Percentiles rank a stretch among this genome's conserved stretches.
Evolutionary conservation across 2,113 vertebrate species (phyloP).

Genomic region (Cottus gobio): DNA sequence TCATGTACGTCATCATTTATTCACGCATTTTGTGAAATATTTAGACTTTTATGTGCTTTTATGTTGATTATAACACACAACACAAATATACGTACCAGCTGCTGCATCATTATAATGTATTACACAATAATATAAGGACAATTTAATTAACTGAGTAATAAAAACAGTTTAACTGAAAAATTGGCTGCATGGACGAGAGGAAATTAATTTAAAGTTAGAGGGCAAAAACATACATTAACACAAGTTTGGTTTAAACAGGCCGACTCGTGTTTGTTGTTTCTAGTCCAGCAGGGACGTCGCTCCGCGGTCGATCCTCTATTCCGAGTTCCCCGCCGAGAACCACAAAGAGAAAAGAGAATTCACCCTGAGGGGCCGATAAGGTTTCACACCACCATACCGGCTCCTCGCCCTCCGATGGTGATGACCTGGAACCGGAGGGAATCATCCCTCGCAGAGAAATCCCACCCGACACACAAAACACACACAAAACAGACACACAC

Average conservation of each 20-base stretch:
- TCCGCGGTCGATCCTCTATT: neutral
- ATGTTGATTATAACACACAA: neutral
- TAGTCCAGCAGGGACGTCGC: neutral
- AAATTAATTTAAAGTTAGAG: neutral
- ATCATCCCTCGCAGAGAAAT: conserved; percentile 8
- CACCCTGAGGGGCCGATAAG: conserved; percentile 7
- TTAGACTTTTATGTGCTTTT: neutral
- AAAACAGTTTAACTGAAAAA: neutral
- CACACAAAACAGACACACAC: neutral
- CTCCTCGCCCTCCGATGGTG: conserved; percentile 16
- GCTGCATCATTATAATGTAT: neutral
- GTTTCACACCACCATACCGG: conserved; percentile 15
- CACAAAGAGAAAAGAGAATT: neutral
- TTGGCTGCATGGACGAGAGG: neutral
- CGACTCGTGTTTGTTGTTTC: neutral
- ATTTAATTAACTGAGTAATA: too few relatives aligned
- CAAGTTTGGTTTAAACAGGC: neutral
- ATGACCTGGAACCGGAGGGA: conserved; percentile 31
- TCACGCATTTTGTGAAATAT: neutral
- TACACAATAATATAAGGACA: neutral
- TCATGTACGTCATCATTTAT: neutral
- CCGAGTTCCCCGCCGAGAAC: neutral
- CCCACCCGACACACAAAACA: neutral
- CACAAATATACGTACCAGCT: neutral
- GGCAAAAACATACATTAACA: neutral